Base-by-base conservation (phyloP, 2,797 vertebrate species). In the Hyperoplus lanceolatus region DNA sequence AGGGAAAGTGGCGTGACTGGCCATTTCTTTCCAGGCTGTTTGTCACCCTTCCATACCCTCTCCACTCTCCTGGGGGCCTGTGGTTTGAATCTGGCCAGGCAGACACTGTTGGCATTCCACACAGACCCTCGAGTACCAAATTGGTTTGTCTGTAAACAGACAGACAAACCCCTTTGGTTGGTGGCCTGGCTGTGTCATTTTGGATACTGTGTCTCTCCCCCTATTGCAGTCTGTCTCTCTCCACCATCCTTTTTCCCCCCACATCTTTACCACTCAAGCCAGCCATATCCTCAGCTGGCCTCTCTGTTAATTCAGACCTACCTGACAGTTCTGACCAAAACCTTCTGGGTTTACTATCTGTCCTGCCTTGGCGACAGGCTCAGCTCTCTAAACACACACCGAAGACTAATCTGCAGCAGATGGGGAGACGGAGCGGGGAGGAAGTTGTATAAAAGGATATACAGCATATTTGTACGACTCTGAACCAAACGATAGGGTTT, bases 361-460 rank as follows among this genome's bases (percentile, higher is more conserved):
- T 88, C 82, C 88, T 6, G 58, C 87, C 21, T 81, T 66, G 12
- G 83, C 74, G 75, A 89, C 74, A 46, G 82, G 81, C 90, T 86
- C 81, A 53, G 79, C 88, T 89, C 91, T 90, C 82, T 84, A 89
- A 92, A 94, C 88, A 93, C 87, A 92, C 88, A 69, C 80, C 39
- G 83, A 74, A 73, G 78, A 79, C 86, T 93, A 92, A 94, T 94
- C 92, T 90, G 84, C 88, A 91, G 88, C 93, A 94, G 92, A 93
- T 94, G 93, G 89, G 29, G 82, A 81, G 65, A 82, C 59, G 21
- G 83, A 61, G 56, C 15, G 1, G 73, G 64, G 82, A 90, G 89
- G 92, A 91, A 93, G 91, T 83, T 74, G 83, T 68, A 87, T 85
- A 85, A 88, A 90, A 85, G 85, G 83, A 92, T 90, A 89, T 76